These are phyloP conservation scores for Brachionus rotundiformis DNA, from an alignment of 1,140 invertebrate species.

Conservation along the genomic window DNA sequence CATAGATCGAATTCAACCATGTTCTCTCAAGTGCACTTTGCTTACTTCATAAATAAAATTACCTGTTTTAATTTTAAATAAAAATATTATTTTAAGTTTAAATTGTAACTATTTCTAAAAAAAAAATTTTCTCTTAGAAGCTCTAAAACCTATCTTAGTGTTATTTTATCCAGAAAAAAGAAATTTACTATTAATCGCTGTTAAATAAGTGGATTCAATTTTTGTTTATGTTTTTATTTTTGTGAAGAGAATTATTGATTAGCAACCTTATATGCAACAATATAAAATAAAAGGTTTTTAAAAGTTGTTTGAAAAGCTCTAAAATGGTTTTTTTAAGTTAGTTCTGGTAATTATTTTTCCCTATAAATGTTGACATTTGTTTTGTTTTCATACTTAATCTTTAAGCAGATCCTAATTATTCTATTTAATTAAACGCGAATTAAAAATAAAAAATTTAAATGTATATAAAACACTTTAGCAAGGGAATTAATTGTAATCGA, in stretches of 20 bases:
- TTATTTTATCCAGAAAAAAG: constrained; percentile 11
- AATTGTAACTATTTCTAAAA: neutral
- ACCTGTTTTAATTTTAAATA: constrained; percentile 11
- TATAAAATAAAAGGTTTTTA: neutral
- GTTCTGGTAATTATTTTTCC: no score
- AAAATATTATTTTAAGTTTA: neutral
- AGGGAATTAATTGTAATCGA: no score
- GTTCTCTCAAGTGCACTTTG: constrained; percentile 5
- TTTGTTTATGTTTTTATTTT: neutral
- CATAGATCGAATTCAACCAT: neutral
- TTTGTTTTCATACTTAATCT: no score
- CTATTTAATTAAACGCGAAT: no score
- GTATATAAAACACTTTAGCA: no score
- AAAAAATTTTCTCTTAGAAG: neutral
- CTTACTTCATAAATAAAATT: constrained; percentile 7
- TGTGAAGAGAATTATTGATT: neutral
- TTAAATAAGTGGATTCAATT: neutral
- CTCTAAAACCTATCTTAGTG: neutral
- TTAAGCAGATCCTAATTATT: no score
- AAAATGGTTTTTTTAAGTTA: no score
- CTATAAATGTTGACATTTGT: no score
- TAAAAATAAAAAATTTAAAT: no score
- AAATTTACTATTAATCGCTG: neutral
- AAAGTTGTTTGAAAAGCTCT: neutral
- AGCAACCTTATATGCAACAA: constrained; percentile 2